These are phyloP conservation scores for Lysandra coridon DNA, from an alignment of 2,888 invertebrate genomes.

Conservation along the genomic window DNA sequence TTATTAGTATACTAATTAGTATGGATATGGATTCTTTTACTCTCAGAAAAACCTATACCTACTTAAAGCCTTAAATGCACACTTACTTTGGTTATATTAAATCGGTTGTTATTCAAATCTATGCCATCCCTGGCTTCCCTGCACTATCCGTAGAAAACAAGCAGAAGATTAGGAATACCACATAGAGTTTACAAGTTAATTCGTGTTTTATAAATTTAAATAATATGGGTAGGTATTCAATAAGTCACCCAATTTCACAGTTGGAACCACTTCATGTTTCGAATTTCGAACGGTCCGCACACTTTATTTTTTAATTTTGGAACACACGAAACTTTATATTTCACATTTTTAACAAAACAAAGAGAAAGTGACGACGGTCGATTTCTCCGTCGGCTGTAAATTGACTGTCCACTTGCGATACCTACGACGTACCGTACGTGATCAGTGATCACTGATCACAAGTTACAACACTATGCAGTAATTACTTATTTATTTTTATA, in stretches of 20 bases:
- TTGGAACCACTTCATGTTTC: not conserved
- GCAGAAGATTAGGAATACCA: too few relatives aligned
- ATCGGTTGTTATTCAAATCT: too few relatives aligned
- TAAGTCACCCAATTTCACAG: not conserved
- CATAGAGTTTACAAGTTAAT: too few relatives aligned
- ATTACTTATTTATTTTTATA: constrained; percentile 37
- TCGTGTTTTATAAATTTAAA: too few relatives aligned
- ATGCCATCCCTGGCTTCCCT: too few relatives aligned
- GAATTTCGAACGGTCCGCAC: not conserved
- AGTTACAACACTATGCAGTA: constrained; percentile 53
- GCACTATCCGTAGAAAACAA: too few relatives aligned
- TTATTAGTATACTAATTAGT: too few relatives aligned
- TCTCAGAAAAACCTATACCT: too few relatives aligned
- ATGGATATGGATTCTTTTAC: too few relatives aligned
- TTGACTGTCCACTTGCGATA: constrained; percentile 53
- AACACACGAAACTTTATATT: constrained; percentile 1
- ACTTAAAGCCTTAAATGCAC: too few relatives aligned
- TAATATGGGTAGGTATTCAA: not conserved
- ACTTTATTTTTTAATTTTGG: not conserved
- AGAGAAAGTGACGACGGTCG: constrained; percentile 67
- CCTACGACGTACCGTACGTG: constrained; percentile 49
- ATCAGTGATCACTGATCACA: constrained; percentile 44
- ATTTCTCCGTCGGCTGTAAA: constrained; percentile 64
- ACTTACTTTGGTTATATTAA: too few relatives aligned
- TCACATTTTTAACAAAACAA: constrained; percentile 36